Base-by-base conservation (phyloP, 2,888 invertebrate genomes). In the Ryuthela nishihirai region DNA sequence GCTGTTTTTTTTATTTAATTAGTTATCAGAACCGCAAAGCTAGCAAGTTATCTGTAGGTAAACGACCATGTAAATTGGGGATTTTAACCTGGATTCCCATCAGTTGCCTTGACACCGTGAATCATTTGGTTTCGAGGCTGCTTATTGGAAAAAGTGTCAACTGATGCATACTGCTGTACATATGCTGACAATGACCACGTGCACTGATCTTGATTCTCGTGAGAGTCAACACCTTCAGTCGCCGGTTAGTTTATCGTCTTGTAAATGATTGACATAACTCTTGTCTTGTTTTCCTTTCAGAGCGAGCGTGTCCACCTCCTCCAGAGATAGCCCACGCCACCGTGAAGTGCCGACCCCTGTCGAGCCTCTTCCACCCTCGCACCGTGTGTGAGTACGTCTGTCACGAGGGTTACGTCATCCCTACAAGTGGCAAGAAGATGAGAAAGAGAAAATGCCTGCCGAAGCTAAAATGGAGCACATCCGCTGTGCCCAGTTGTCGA, bases 351-450 rank as follows among this genome's bases (percentile, higher is more conserved):
- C 26, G 47, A 5, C 18, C 20, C n/a, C 18, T 15, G 2, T 29
- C 18, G 3, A 4, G 7, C 15, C 39, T 47, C 20, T 54, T 20
- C 23, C 38, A 45, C 10, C 45, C 23, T 17, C n/a, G 36, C 10
- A 47, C 54, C n/a, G 20, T 47, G 9, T 54, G 54, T 21, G 47
- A 54, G 15, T 54, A 54, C 24, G n/a, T 41, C 23, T 54, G 54
- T 29, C 18, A 47, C 7, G 38, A 36, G 20, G 54, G 47, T 21
- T 54, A 26, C 38, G 23, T 36, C 2, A 47, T 54, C 12, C 54
- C 54, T 24, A 3, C n/a, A 2, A 47, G 29, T 10, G 32, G 15
- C 21, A 47, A 20, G 15, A 54, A 43, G 21, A 45, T 35, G 4
- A 24, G 32, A 15, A 29, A 17, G 7, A 47, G 17, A 23, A 26